Evolutionary conservation across 2,113 vertebrate genomes (phyloP).

Genomic region (Halichoerus grypus): DNA sequence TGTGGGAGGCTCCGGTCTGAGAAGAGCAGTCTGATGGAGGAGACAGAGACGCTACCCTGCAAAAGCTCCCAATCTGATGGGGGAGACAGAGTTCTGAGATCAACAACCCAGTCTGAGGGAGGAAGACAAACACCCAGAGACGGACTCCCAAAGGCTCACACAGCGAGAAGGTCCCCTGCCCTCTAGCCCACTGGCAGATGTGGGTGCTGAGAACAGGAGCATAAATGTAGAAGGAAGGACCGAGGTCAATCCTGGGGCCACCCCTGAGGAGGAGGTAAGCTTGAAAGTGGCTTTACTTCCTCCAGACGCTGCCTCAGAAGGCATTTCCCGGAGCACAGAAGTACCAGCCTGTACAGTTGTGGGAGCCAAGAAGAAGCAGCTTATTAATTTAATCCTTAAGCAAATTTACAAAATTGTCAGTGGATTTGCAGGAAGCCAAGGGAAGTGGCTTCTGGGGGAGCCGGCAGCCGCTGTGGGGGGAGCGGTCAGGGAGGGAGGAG

Average conservation of each 20-base stretch:
- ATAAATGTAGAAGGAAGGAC: fast-evolving
- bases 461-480: not conserved
- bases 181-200: fast-evolving
- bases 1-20: too few relatives aligned
- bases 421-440: constrained; percentile 69
- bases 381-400: constrained; percentile 80
- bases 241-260: fast-evolving
- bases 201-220: not conserved
- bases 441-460: constrained; percentile 30
- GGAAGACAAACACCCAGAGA: not conserved
- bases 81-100: not conserved
- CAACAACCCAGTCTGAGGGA: not conserved
- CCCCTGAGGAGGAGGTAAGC: not conserved
- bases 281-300: not conserved
- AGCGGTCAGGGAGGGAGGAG: fast-evolving
- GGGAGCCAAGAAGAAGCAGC: constrained; percentile 48
- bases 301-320: not conserved
- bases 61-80: not conserved
- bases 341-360: not conserved
- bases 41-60: not conserved
- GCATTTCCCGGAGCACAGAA: not conserved
- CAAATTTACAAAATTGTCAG: constrained; percentile 77
- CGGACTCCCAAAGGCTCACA: not conserved
- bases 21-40: not conserved
- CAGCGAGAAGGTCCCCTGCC: not conserved